These are phyloP conservation scores for Plotosus lineatus DNA, from an alignment of 2,113 vertebrate genomes.

Conservation along the genomic window DNA sequence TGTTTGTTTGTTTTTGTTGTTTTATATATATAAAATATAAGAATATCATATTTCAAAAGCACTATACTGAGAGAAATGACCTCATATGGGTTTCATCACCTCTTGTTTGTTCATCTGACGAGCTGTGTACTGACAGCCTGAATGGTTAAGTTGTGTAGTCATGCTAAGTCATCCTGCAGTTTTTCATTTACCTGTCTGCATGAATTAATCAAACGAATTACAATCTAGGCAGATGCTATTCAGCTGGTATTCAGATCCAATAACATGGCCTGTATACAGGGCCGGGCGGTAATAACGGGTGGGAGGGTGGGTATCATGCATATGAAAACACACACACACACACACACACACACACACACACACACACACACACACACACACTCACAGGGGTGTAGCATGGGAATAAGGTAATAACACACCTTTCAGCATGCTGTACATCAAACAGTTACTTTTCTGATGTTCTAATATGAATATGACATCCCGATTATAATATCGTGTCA, in stretches of 20 bases:
- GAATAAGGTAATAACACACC: constrained; percentile 2
- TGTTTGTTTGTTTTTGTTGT: background rate
- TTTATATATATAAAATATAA: background rate
- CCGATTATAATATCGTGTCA: background rate
- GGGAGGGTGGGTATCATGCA: constrained; percentile 93
- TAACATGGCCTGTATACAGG: constrained; percentile 98
- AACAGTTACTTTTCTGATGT: constrained; percentile 1
- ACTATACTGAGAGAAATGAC: background rate
- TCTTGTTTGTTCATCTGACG: background rate
- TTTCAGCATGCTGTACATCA: constrained; percentile 18
- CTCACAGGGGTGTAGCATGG: background rate
- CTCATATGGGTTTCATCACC: background rate
- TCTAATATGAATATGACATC: constrained; percentile 6
- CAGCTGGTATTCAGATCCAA: constrained; percentile 99
- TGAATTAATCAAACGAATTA: constrained; percentile 26
- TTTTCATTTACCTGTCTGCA: constrained; percentile 24
- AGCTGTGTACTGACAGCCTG: background rate
- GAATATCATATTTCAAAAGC: background rate
- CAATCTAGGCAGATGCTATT: constrained; percentile 82
- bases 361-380: background rate
- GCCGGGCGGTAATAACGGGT: constrained; percentile 98
- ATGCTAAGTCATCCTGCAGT: constrained; percentile 20
- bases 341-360: constrained; percentile 71
- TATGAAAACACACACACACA: constrained; percentile 79
- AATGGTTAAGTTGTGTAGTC: background rate